Conservation (phyloP, 2,797 vertebrate genomes). For the Ispidina lecontei region DNA sequence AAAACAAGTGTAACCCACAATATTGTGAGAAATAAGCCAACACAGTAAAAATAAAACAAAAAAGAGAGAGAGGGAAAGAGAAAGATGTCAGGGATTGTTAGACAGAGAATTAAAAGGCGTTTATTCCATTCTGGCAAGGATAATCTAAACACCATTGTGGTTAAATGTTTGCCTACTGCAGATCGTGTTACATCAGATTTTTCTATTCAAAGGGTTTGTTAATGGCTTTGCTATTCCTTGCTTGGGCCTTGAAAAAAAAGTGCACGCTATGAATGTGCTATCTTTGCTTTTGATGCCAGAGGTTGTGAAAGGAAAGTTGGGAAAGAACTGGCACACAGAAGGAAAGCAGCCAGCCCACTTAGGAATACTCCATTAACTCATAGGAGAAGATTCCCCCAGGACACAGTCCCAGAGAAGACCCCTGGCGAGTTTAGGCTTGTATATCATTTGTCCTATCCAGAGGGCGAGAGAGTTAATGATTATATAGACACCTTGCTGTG, state of each 20-base stretch:
- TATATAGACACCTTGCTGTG: conserved; percentile 66
- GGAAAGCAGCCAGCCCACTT: conserved; percentile 61
- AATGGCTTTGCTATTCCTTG: conserved; percentile 51
- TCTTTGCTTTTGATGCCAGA: conserved; percentile 62
- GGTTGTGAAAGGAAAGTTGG: conserved; percentile 62
- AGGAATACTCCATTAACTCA: conserved; percentile 66
- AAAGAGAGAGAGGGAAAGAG: background rate
- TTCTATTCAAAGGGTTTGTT: conserved; percentile 51
- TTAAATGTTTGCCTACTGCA: conserved; percentile 62
- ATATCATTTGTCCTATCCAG: conserved; percentile 69
- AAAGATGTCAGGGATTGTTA: background rate
- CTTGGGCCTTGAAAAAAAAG: conserved; percentile 38
- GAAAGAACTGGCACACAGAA: conserved; percentile 55
- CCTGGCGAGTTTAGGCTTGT: conserved; percentile 69
- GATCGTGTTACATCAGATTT: conserved; percentile 54
- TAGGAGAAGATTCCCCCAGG: conserved; percentile 67
- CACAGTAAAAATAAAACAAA: conserved; percentile 49
- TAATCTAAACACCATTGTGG: conserved; percentile 53
- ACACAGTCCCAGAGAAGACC: conserved; percentile 66
- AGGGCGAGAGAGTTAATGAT: conserved; percentile 73
- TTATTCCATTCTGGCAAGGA: conserved; percentile 50
- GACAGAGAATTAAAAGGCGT: conserved; percentile 33
- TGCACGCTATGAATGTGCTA: conserved; percentile 3
- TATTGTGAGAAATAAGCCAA: conserved; percentile 4
- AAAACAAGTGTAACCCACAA: conserved; percentile 37